These are phyloP conservation scores for Drymodes brunneopygia DNA, from an alignment of 2,113 vertebrate species.

Conservation along the genomic window DNA sequence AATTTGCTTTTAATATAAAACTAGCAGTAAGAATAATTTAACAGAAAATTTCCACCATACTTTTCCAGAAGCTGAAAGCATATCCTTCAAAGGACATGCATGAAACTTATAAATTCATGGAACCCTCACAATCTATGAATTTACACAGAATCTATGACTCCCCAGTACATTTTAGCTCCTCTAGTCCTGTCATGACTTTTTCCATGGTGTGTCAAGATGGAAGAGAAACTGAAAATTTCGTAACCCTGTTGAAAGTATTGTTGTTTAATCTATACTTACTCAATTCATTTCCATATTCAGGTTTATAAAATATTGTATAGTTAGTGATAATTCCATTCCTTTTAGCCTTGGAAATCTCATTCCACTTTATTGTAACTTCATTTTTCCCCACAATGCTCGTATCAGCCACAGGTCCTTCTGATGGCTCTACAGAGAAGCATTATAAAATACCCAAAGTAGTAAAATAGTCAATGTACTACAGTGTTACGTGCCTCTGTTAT, in stretches of 20 bases:
- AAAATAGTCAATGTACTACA: neutral
- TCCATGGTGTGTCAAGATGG: neutral
- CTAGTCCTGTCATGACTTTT: neutral
- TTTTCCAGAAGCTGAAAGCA: neutral
- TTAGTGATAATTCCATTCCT: slow-evolving; percentile 72
- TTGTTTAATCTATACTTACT: slow-evolving; percentile 53
- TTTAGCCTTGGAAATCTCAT: slow-evolving; percentile 59
- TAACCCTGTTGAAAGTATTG: neutral
- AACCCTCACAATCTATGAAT: neutral
- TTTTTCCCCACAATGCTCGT: slow-evolving; percentile 38
- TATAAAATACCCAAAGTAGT: neutral
- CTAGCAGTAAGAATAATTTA: neutral
- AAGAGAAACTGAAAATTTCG: neutral
- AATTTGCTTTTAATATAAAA: neutral
- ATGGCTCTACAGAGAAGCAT: slow-evolving; percentile 56
- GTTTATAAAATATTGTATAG: slow-evolving; percentile 75
- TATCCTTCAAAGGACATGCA: neutral
- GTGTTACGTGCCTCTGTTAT: neutral
- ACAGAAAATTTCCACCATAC: neutral
- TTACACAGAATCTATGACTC: neutral
- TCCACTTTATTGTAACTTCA: slow-evolving; percentile 66
- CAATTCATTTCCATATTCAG: slow-evolving; percentile 48
- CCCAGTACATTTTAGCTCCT: neutral
- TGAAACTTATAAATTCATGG: neutral
- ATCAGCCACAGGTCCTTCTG: slow-evolving; percentile 47